Percentiles rank a stretch among this genome's conserved stretches.
Conservation (phyloP, 2,113 vertebrate genomes). For the Lepisosteus osseus region DNA sequence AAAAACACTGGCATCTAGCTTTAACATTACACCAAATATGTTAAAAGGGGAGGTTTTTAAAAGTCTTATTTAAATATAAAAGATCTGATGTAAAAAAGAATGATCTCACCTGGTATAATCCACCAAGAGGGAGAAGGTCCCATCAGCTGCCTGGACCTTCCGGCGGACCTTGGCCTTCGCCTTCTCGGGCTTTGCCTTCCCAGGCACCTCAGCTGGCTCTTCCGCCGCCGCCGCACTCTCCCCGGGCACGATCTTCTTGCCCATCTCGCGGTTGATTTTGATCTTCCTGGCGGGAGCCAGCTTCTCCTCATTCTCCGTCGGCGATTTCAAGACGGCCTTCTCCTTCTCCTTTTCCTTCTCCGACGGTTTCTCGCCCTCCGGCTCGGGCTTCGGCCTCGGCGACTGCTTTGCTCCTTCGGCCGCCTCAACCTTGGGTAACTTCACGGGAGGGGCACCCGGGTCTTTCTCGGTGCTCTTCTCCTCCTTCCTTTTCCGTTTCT, state of each 20-base stretch:
- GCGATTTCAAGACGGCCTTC: conserved; percentile 13
- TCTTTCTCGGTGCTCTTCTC: conserved; percentile 70
- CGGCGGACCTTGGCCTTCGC: conserved; percentile 64
- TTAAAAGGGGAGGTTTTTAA: neutral
- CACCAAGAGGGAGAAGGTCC: conserved; percentile 60
- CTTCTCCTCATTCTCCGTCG: conserved; percentile 56
- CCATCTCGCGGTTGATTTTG: conserved; percentile 85
- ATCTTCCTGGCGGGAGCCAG: conserved; percentile 84
- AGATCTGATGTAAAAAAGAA: neutral
- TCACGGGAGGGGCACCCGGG: conserved; percentile 46
- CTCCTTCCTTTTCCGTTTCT: conserved; percentile 79
- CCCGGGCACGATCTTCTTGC: conserved; percentile 74
- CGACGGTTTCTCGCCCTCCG: conserved; percentile 54
- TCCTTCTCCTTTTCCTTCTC: conserved; percentile 36
- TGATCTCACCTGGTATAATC: conserved; percentile 77
- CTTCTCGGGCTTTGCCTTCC: conserved; percentile 67
- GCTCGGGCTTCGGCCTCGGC: conserved; percentile 64
- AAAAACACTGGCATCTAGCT: neutral
- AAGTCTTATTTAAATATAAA: neutral
- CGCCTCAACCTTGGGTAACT: conserved; percentile 60
- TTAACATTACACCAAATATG: neutral
- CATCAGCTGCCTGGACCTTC: conserved; percentile 62
- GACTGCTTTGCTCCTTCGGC: conserved; percentile 59
- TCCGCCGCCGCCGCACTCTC: conserved; percentile 55
- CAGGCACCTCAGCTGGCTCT: conserved; percentile 59